These are phyloP conservation scores for Myotis brandtii DNA, from an alignment of 2,113 vertebrate species.

Conservation along the genomic window DNA sequence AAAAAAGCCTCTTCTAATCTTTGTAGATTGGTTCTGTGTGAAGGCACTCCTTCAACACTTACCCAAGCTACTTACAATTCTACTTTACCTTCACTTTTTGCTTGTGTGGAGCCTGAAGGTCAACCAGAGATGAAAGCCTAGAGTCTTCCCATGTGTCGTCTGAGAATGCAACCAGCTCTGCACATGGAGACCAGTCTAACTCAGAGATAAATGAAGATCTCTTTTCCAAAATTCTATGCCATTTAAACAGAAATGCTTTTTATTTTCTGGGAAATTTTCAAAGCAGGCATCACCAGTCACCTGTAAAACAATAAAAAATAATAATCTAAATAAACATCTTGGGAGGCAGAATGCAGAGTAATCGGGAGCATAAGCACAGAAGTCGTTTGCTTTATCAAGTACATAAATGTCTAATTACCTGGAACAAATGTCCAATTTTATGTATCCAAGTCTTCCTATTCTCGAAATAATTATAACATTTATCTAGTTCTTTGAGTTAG, in stretches of 20 bases:
- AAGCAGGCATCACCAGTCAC: neutral
- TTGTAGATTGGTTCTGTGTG: neutral
- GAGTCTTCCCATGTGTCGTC: neutral
- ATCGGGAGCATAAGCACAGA: neutral
- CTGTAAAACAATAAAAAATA: conserved; percentile 12
- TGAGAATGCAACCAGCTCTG: neutral
- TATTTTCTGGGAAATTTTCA: neutral
- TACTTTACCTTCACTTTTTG: neutral
- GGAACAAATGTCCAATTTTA: conserved; percentile 54
- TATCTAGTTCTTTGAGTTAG: conserved; percentile 43
- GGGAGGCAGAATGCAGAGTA: neutral
- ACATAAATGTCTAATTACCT: conserved; percentile 55
- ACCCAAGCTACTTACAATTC: neutral
- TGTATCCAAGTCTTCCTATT: conserved; percentile 5
- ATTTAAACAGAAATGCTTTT: neutral
- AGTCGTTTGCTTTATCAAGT: neutral
- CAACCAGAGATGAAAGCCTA: neutral
- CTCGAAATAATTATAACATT: conserved; percentile 57
- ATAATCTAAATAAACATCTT: conserved; percentile 1
- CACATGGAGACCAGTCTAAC: neutral
- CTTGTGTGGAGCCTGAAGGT: neutral
- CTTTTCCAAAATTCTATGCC: neutral
- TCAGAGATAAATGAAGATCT: neutral
- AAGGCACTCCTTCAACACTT: neutral
- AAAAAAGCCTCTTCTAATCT: neutral